Conservation (phyloP, 1,140 invertebrate genomes). For the Drosophila ambigua region DNA sequence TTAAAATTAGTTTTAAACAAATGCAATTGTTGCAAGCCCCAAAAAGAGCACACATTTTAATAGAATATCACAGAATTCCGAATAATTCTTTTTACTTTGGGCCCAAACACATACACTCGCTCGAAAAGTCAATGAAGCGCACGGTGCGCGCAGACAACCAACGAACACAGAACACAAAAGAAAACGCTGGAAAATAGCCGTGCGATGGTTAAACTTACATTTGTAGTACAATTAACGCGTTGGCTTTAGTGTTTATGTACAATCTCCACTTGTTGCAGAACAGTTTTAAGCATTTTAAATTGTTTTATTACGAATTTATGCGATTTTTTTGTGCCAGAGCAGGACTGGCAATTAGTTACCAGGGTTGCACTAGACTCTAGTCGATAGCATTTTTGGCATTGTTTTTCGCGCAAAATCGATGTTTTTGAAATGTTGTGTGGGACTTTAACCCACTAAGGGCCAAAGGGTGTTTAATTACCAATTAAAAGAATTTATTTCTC, state of each 20-base stretch:
- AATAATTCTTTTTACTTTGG: constrained; percentile 17
- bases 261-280: constrained; percentile 15
- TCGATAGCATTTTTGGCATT: constrained; percentile 31
- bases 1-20: background rate
- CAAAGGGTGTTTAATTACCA: too few relatives aligned
- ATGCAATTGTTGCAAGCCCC: background rate
- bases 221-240: constrained; percentile 15
- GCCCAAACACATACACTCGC: constrained; percentile 18
- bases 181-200: constrained; percentile 56
- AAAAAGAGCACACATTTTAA: constrained; percentile 5
- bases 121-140: constrained; percentile 78
- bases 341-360: constrained; percentile 25
- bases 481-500: too few relatives aligned
- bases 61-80: constrained; percentile 15
- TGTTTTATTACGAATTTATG: constrained; percentile 30
- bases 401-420: constrained; percentile 60
- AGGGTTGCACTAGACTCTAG: constrained; percentile 13
- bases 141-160: constrained; percentile 60
- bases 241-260: background rate
- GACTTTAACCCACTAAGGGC: too few relatives aligned
- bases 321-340: constrained; percentile 50
- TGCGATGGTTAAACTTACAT: constrained; percentile 44
- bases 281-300: constrained; percentile 25
- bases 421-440: too few relatives aligned
- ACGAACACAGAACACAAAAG: constrained; percentile 64